Base-by-base conservation (phyloP, 2,113 vertebrate species). In the Solea senegalensis region DNA sequence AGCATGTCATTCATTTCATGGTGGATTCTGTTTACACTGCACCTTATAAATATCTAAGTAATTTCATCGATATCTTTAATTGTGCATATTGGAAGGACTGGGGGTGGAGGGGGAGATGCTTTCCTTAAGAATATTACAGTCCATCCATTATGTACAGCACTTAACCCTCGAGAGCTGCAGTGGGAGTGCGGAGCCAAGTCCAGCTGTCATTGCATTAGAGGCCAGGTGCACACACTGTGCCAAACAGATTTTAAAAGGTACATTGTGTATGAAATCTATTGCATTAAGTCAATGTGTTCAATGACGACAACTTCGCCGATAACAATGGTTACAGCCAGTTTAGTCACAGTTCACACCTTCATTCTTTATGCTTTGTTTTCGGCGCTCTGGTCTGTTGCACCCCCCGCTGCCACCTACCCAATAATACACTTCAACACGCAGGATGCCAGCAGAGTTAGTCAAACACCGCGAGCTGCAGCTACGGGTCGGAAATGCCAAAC, bases 1-100 rank as follows among this genome's bases (percentile, higher is more conserved):
- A 60, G 16, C 45, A 28, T 65, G 15, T 41, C 13, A 72, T 76
- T 27, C 8, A 71, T 85, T 51, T 66, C 13, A 51, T 52, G 64
- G 45, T 49, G 56, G 65, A 70, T 80, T 82, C 57, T 26, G 1
- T 48, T 7, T 43, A 10, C 9, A 5, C 53, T 44, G 1, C 44
- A 21, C 13, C 16, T 16, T 3, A 7, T 28, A 16, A 7, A 45
- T 21, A 21, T 49, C 4, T 9, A 26, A 15, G 43, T 49, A 53
- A 28, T 3, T 44, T 50, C 54, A 43, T 39, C 40, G 0, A 52
- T 53, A 8, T 41, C 39, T 54, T 58, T 50, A n/a, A 34, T 9
- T 69, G 16, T n/a, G 12, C 2, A 21, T 59, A 43, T 40, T 3
- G 26, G 51, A 40, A 5, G 48, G 8, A 44, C 8, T 46, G 45